Evolutionary conservation across 2,797 vertebrate genomes (phyloP).

Genomic region (Poliocrania exsul): DNA sequence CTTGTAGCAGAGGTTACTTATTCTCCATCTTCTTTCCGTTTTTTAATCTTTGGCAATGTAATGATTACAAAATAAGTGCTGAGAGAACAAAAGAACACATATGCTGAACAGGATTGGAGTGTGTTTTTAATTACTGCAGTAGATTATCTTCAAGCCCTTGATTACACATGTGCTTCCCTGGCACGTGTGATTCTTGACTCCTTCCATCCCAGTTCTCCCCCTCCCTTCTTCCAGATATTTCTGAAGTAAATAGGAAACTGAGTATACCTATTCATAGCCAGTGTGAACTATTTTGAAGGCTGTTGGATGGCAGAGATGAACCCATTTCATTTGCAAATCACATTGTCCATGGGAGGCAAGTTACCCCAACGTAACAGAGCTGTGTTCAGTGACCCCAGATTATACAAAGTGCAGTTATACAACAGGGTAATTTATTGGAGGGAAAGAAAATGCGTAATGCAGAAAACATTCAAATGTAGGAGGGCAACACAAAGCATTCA

Average conservation of each 20-base stretch:
- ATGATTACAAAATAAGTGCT: background rate
- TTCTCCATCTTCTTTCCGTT: background rate
- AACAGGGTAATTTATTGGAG: background rate
- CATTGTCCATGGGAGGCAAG: background rate
- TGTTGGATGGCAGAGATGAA: background rate
- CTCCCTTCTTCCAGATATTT: background rate
- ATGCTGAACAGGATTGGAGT: background rate
- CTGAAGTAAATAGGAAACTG: background rate
- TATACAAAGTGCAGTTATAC: background rate
- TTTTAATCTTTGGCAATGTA: background rate
- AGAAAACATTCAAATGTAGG: background rate
- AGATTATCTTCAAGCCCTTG: slow-evolving; percentile 20
- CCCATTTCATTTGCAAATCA: background rate
- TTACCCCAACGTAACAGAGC: background rate
- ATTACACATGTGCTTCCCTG: slow-evolving; percentile 30
- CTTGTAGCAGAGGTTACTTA: background rate
- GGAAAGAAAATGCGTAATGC: background rate
- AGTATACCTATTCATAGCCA: background rate
- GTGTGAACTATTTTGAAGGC: background rate
- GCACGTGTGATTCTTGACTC: background rate
- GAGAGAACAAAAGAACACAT: slow-evolving; percentile 10
- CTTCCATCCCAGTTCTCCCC: background rate
- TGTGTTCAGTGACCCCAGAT: background rate
- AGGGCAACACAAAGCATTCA: background rate
- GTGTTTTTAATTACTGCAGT: slow-evolving; percentile 54